phyloP scores from a whole-genome alignment of 2,888 invertebrate species.

The Colostygia pectinataria region DNA sequence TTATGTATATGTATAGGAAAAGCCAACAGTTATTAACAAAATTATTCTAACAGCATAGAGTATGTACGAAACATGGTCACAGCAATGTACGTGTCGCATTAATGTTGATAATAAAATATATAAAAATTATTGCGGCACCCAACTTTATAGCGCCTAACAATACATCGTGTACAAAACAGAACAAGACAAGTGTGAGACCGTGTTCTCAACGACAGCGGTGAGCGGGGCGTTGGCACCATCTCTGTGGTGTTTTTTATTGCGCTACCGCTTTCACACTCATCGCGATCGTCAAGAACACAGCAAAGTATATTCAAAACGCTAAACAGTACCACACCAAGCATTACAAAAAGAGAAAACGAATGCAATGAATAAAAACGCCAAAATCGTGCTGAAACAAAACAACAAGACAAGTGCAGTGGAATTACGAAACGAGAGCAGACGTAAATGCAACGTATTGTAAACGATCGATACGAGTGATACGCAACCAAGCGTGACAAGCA shows the following conservation, averaged over 20 bases:
- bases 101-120: too few relatives aligned
- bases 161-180: background rate
- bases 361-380: constrained; percentile 24
- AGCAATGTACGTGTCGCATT: too few relatives aligned
- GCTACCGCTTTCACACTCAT: too few relatives aligned
- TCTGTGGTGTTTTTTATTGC: too few relatives aligned
- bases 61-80: background rate
- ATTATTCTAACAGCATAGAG: background rate
- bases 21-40: constrained; percentile 4
- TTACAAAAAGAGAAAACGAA: constrained; percentile 29
- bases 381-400: constrained; percentile 52
- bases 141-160: too few relatives aligned
- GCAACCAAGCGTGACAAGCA: constrained; percentile 66
- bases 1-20: constrained; percentile 12
- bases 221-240: too few relatives aligned
- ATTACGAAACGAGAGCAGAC: constrained; percentile 45
- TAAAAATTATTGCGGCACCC: too few relatives aligned
- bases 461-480: constrained; percentile 42
- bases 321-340: constrained; percentile 52
- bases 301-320: constrained; percentile 16
- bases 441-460: constrained; percentile 45
- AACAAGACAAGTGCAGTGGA: constrained; percentile 44
- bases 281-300: background rate
- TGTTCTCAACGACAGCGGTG: too few relatives aligned
- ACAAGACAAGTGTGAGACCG: constrained; percentile 15